These are phyloP conservation scores for Acipenser oxyrinchus DNA, from an alignment of 2,797 vertebrate genomes.

Conservation along the genomic window DNA sequence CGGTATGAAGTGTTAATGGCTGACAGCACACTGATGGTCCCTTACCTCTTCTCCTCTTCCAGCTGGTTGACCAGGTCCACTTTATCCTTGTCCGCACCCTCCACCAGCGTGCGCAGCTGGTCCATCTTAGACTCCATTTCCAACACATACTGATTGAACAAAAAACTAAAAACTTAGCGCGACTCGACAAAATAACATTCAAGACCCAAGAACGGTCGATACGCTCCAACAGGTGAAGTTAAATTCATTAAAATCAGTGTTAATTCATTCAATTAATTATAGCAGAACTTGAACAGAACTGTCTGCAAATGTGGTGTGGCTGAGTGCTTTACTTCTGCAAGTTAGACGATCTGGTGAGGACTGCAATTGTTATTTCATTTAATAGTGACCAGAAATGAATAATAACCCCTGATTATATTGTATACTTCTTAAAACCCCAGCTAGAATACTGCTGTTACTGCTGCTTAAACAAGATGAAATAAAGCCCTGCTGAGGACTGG, in stretches of 20 bases:
- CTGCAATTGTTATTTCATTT: background rate
- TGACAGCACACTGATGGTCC: background rate
- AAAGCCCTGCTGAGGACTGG: background rate
- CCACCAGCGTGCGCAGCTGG: slow-evolving; percentile 86
- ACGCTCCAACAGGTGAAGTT: no score
- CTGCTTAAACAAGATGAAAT: background rate
- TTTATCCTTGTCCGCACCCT: slow-evolving; percentile 92
- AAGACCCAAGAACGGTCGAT: no score
- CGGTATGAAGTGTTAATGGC: no score
- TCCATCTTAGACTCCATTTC: slow-evolving; percentile 97
- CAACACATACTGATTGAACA: slow-evolving; percentile 59
- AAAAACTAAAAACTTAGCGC: slow-evolving; percentile 7
- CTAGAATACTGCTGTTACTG: background rate
- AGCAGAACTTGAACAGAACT: no score
- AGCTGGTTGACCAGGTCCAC: slow-evolving; percentile 92
- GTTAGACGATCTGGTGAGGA: no score
- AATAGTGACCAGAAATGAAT: background rate
- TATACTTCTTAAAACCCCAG: background rate
- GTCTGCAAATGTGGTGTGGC: no score
- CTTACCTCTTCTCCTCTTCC: slow-evolving; percentile 92
- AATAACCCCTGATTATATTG: background rate
- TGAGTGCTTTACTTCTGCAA: no score
- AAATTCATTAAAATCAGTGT: no score
- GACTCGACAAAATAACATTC: no score
- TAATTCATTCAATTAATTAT: no score